Base-by-base conservation (phyloP, 2,888 invertebrate species). In the Sthenelais limicola region DNA sequence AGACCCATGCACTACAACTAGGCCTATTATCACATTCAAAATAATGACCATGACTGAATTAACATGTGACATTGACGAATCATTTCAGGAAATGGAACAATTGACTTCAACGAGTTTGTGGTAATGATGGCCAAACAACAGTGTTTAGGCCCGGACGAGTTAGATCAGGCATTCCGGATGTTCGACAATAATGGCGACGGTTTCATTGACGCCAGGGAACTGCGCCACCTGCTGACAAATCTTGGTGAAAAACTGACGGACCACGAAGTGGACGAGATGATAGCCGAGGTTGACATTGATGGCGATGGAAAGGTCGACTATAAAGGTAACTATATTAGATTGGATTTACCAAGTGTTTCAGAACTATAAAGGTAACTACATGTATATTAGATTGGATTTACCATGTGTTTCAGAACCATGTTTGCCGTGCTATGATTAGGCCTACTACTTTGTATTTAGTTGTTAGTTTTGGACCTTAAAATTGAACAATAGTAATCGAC, bases 91-190 rank as follows among this genome's bases (percentile, higher is more conserved):
- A 78, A 78, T 62, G 78, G 78, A 1, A 77, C 70, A 32, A 78
- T 78, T n/a, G 78, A 78, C 71, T 78, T 78, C 38, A 72, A 78
- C 28, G 78, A 78, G 56, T 78, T 78, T 69, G 77, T 78, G 9
- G 68, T 73, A 49, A 78, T 78, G 78, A 78, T 78, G 78, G 76
- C 77, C 9, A 58, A 73, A 26, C 77, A 77, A 38, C 77, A 77
- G 38, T 62, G 74, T 38, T 73, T 77, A 21, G 73, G 77, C 5
- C 74, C 72, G 3, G 76, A 76, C 49, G 77, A 77, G 71, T 68
- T 77, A 18, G 73, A 76, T 48, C 77, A 77, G 56, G 74, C 68
- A 2, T 70, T 70, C 43, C 38, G 68, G 26, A 75, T 75, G 74
- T 76, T 76, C 26, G 76, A 76, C 71, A 74, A 72, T 48, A 71